Evolutionary conservation across 2,113 vertebrate species (phyloP).

Genomic region (Zapus hudsonius): DNA sequence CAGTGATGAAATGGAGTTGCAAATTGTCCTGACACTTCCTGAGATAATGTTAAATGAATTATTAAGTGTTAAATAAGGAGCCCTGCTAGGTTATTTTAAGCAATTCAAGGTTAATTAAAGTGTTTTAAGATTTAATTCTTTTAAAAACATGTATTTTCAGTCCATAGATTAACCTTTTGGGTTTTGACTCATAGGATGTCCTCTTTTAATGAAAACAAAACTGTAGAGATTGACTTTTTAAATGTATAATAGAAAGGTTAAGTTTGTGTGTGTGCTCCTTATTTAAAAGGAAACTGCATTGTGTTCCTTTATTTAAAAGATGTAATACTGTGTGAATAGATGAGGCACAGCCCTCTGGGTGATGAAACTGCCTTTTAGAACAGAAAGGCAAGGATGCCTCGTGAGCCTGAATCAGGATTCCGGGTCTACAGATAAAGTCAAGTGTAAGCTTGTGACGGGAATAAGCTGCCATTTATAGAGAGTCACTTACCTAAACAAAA

Average conservation of each 20-base stretch:
- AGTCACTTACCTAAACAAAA: constrained; percentile 17
- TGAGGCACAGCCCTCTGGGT: background rate
- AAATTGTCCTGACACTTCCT: constrained; percentile 61
- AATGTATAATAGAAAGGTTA: constrained; percentile 56
- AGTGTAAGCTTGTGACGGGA: constrained; percentile 12
- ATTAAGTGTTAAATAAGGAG: constrained; percentile 74
- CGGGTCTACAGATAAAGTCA: constrained; percentile 10
- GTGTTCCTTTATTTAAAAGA: constrained; percentile 54
- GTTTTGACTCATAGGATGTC: constrained; percentile 41
- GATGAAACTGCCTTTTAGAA: constrained; percentile 44
- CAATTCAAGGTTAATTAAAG: constrained; percentile 59
- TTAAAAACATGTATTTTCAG: constrained; percentile 55
- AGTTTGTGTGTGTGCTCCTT: constrained; percentile 38
- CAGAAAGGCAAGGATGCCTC: constrained; percentile 7
- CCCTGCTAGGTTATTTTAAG: constrained; percentile 67
- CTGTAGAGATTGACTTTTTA: constrained; percentile 23
- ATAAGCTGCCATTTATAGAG: constrained; percentile 37
- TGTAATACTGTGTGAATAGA: constrained; percentile 48
- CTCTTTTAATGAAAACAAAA: constrained; percentile 59
- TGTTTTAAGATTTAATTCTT: constrained; percentile 67
- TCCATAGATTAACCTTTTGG: constrained; percentile 67
- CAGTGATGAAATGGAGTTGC: constrained; percentile 47
- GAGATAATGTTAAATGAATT: constrained; percentile 70
- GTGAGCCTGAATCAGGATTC: background rate
- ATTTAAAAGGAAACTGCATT: background rate